Evolutionary conservation across 1,140 invertebrate genomes (phyloP).

Genomic region (Rhagoletis zephyria): DNA sequence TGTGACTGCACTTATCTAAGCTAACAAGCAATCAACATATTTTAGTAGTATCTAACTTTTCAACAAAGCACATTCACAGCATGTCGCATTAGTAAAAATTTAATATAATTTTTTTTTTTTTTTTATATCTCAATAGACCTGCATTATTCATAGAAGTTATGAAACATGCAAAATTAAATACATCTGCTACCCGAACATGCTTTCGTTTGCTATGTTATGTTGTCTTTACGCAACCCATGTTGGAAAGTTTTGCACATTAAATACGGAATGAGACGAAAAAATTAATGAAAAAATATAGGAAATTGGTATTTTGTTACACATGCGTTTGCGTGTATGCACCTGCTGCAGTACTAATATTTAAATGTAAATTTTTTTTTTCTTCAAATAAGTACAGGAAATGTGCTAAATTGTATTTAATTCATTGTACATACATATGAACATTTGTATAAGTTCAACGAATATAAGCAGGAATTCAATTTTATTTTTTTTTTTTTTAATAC

Average conservation of each 20-base stretch:
- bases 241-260: neutral
- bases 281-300: too few relatives aligned
- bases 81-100: neutral
- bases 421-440: too few relatives aligned
- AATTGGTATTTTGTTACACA: too few relatives aligned
- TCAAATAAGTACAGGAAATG: too few relatives aligned
- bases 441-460: too few relatives aligned
- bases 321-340: too few relatives aligned
- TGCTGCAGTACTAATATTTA: too few relatives aligned
- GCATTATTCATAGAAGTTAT: conserved; percentile 7
- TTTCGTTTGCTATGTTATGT: neutral
- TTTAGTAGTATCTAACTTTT: conserved; percentile 4
- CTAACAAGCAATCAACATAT: neutral
- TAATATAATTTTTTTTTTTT: conserved; percentile 20
- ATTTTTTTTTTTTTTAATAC: too few relatives aligned
- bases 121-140: neutral
- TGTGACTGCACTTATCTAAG: neutral
- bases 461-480: too few relatives aligned
- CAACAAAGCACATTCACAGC: neutral
- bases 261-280: neutral
- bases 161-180: neutral
- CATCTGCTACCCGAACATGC: neutral
- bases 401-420: too few relatives aligned
- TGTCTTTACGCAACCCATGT: neutral
- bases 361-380: too few relatives aligned